Conservation (phyloP, 2,888 invertebrate species). For the Sipha maydis region DNA sequence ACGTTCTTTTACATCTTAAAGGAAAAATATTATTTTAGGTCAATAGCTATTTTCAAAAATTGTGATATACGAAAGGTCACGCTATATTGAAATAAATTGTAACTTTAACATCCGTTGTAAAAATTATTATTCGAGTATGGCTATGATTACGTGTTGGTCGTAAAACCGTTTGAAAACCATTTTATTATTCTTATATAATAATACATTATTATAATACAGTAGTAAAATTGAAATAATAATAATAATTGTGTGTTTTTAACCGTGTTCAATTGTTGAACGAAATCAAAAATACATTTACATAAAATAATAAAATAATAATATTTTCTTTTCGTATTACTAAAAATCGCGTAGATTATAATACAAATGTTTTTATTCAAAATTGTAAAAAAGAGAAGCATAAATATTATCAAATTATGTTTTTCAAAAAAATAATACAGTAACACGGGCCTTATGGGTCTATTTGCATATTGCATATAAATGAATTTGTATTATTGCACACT, state of each 20-base stretch:
- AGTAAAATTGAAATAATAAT: slow-evolving; percentile 33
- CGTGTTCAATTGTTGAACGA: slow-evolving; percentile 27
- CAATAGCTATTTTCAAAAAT: not conserved
- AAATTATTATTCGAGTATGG: slow-evolving; percentile 25
- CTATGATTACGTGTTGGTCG: not conserved
- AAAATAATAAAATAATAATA: slow-evolving; percentile 25
- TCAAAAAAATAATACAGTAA: not conserved
- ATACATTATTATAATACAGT: not conserved
- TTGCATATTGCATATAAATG: not conserved
- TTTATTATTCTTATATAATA: slow-evolving; percentile 36
- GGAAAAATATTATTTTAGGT: not conserved
- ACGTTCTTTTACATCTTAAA: not conserved
- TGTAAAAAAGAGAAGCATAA: not conserved
- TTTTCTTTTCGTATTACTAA: not conserved
- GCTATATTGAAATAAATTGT: slow-evolving; percentile 42
- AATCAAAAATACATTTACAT: slow-evolving; percentile 35
- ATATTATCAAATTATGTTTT: not conserved
- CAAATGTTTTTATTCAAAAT: slow-evolving; percentile 18
- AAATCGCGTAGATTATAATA: slow-evolving; percentile 26
- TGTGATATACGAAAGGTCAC: not conserved
- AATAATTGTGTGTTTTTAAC: slow-evolving; percentile 22
- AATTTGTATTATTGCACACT: not conserved
- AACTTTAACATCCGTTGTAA: slow-evolving; percentile 31
- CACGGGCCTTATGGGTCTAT: not conserved
- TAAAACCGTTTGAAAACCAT: slow-evolving; percentile 28